phyloP scores from a whole-genome alignment of 2,797 vertebrate species.

The Pseudomugil tenellus region DNA sequence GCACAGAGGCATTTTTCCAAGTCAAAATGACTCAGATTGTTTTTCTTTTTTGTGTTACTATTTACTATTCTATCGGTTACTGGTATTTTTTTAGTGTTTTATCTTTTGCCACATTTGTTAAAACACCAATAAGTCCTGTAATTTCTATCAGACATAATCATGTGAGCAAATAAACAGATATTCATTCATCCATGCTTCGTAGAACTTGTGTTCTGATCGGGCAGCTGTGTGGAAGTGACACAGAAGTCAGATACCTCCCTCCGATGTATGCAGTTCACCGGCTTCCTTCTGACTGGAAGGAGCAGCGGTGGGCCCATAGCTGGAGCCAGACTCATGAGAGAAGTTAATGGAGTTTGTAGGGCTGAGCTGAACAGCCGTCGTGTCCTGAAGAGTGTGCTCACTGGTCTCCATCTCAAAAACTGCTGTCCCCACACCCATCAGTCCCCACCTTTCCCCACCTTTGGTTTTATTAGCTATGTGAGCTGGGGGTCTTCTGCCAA shows the following conservation, averaged over 20 bases:
- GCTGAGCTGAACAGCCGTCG: conserved; percentile 88
- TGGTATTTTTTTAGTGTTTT: not conserved
- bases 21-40: not conserved
- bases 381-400: conserved; percentile 95
- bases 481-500: too few relatives aligned
- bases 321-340: conserved; percentile 83
- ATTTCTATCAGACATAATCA: not conserved
- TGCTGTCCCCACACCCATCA: conserved; percentile 76
- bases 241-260: conserved; percentile 58
- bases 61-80: not conserved
- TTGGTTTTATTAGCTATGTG: too few relatives aligned
- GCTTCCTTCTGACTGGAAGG: conserved; percentile 54
- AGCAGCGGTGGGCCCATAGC: conserved; percentile 54
- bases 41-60: too few relatives aligned
- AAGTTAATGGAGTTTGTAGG: conserved; percentile 77
- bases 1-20: not conserved
- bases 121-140: not conserved
- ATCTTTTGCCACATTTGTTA: not conserved
- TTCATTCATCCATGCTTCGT: conserved; percentile 10
- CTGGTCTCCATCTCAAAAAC: conserved; percentile 95
- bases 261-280: conserved; percentile 49
- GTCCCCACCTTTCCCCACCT: conserved; percentile 80
- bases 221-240: conserved; percentile 58
- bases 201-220: conserved; percentile 21
- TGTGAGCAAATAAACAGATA: conserved; percentile 6